A percentile compares a stretch with the other conserved stretches of the same genome.
Conservation (phyloP, 1,140 invertebrate genomes). For the Steinernema feltiae region DNA sequence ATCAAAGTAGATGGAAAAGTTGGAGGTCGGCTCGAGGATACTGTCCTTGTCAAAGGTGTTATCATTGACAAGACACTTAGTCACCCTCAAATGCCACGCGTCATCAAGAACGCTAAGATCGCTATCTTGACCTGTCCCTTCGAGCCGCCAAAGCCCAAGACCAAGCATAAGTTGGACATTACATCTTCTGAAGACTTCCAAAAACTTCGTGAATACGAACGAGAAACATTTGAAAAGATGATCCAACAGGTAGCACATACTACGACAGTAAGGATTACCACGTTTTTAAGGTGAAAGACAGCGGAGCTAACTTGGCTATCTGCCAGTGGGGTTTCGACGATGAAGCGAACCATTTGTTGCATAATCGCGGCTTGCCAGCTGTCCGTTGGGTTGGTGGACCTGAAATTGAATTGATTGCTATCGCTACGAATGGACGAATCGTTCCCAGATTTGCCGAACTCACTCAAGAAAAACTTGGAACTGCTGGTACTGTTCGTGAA, state of each 20-base stretch:
- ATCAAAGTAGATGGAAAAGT: constrained; percentile 98
- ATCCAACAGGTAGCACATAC: constrained; percentile 70
- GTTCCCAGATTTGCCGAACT: constrained; percentile 94
- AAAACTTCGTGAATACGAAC: constrained; percentile 79
- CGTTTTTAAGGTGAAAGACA: constrained; percentile 70
- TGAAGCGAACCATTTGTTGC: constrained; percentile 93
- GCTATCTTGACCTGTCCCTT: constrained; percentile 98
- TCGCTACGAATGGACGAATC: constrained; percentile 94
- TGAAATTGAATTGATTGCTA: constrained; percentile 90
- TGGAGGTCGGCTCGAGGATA: constrained; percentile 92
- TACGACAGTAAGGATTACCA: not conserved
- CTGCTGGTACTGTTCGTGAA: constrained; percentile 86
- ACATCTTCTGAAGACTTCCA: constrained; percentile 91
- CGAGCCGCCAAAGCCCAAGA: constrained; percentile 99
- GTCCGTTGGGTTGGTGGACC: constrained; percentile 93
- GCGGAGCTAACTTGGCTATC: constrained; percentile 92
- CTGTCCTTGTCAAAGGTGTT: constrained; percentile 89
- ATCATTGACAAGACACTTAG: constrained; percentile 97
- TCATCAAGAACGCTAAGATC: constrained; percentile 63
- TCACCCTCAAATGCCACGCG: constrained; percentile 92
- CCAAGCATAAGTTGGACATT: constrained; percentile 98
- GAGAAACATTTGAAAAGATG: constrained; percentile 91
- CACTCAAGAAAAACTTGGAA: constrained; percentile 82
- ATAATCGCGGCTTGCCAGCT: constrained; percentile 85
- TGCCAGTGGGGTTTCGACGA: constrained; percentile 99